Evolutionary conservation across 2,113 vertebrate genomes (phyloP).

Genomic region (Phalacrocorax pelagicus): DNA sequence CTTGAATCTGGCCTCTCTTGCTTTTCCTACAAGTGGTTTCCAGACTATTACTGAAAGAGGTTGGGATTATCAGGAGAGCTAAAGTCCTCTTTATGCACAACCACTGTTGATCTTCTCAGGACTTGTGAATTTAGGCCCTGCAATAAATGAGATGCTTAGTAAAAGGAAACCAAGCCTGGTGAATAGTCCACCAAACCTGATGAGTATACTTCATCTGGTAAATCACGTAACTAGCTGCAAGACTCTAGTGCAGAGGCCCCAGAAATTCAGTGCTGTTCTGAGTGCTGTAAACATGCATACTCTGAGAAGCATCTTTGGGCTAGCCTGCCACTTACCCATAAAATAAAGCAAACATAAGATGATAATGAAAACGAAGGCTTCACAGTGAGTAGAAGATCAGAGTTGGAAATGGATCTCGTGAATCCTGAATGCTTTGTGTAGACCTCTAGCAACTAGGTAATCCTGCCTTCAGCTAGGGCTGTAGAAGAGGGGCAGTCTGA

Average conservation of each 20-base stretch:
- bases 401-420: neutral
- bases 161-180: neutral
- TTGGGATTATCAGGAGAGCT: neutral
- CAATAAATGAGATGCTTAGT: neutral
- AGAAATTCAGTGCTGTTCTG: neutral
- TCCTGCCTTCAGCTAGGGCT: neutral
- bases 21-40: neutral
- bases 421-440: neutral
- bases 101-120: neutral
- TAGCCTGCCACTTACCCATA: neutral
- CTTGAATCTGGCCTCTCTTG: neutral
- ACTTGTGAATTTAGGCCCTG: neutral
- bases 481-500: neutral
- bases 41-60: neutral
- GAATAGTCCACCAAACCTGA: neutral
- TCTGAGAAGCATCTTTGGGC: neutral
- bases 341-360: neutral
- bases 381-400: neutral
- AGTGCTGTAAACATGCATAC: neutral
- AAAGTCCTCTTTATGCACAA: neutral
- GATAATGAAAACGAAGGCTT: neutral
- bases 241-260: neutral
- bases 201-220: neutral
- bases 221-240: neutral
- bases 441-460: neutral